phyloP scores from a whole-genome alignment of 1,140 invertebrate genomes.

The Panulirus ornatus region DNA sequence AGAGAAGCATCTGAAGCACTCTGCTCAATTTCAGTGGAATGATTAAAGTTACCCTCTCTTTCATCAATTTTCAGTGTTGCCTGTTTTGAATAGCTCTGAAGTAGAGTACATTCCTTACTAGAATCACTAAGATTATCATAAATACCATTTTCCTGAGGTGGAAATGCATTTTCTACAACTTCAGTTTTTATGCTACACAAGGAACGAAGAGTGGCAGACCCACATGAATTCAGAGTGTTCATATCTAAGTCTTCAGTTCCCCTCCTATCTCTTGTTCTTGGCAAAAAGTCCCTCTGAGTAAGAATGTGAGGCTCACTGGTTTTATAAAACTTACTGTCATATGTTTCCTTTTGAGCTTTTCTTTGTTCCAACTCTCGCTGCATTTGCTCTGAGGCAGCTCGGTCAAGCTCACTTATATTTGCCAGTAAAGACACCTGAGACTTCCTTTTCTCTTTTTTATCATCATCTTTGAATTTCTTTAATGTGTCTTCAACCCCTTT shows the following conservation, averaged over 20 bases:
- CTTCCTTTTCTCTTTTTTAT: slow-evolving; percentile 79
- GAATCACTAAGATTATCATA: slow-evolving; percentile 37
- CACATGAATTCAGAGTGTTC: slow-evolving; percentile 42
- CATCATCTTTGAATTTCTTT: slow-evolving; percentile 55
- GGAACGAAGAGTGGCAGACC: slow-evolving; percentile 24
- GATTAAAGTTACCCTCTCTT: slow-evolving; percentile 31
- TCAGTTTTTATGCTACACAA: neutral
- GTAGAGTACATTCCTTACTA: slow-evolving; percentile 5
- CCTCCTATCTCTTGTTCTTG: neutral
- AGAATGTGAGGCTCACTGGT: slow-evolving; percentile 69
- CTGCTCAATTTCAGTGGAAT: neutral
- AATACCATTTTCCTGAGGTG: neutral
- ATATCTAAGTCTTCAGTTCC: slow-evolving; percentile 23
- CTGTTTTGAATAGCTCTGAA: slow-evolving; percentile 49
- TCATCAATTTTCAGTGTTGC: slow-evolving; percentile 60
- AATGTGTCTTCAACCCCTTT: slow-evolving; percentile 15
- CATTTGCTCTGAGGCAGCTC: slow-evolving; percentile 87
- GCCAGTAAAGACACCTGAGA: slow-evolving; percentile 84
- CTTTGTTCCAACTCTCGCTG: slow-evolving; percentile 80
- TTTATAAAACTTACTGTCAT: slow-evolving; percentile 76
- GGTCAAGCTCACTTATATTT: slow-evolving; percentile 89
- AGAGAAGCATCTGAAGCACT: neutral
- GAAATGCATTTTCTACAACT: slow-evolving; percentile 41
- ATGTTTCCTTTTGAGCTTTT: slow-evolving; percentile 77
- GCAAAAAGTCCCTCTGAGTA: slow-evolving; percentile 64